Evolutionary conservation across 2,113 vertebrate genomes (phyloP).

Genomic region (Myanophis thanlyinensis): DNA sequence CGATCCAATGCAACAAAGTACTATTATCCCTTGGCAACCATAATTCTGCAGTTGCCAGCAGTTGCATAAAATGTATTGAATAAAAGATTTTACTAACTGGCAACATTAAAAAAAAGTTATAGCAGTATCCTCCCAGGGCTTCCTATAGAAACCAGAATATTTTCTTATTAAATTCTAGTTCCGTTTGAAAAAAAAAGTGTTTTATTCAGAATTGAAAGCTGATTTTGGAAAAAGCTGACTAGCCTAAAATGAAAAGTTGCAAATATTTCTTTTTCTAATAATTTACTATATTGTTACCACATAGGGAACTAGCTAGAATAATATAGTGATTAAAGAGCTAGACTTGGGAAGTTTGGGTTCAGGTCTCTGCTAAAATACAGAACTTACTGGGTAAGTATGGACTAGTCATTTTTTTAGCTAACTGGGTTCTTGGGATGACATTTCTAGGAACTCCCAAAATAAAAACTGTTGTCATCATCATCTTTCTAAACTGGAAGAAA

Average conservation of each 20-base stretch:
- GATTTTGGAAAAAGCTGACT: neutral
- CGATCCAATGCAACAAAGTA: neutral
- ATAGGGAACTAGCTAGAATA: neutral
- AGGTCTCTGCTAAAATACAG: neutral
- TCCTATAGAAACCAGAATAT: neutral
- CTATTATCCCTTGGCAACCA: neutral
- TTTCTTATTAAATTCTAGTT: neutral
- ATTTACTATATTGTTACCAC: fast-evolving
- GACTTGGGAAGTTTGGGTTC: neutral
- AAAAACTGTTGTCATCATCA: neutral
- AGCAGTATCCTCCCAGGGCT: neutral
- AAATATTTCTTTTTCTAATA: neutral
- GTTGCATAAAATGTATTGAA: neutral
- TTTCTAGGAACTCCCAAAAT: neutral
- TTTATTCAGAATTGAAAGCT: neutral
- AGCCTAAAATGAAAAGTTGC: slow-evolving; percentile 8
- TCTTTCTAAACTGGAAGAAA: neutral
- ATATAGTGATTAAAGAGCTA: neutral
- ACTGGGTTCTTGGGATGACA: neutral
- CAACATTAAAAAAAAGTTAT: neutral
- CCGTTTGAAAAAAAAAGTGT: neutral
- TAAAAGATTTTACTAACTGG: neutral
- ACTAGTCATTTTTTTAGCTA: neutral
- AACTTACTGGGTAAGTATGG: neutral
- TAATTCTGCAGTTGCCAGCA: neutral